phyloP scores from a whole-genome alignment of 2,113 vertebrate species.

The Ptilorrhoa leucosticta region DNA sequence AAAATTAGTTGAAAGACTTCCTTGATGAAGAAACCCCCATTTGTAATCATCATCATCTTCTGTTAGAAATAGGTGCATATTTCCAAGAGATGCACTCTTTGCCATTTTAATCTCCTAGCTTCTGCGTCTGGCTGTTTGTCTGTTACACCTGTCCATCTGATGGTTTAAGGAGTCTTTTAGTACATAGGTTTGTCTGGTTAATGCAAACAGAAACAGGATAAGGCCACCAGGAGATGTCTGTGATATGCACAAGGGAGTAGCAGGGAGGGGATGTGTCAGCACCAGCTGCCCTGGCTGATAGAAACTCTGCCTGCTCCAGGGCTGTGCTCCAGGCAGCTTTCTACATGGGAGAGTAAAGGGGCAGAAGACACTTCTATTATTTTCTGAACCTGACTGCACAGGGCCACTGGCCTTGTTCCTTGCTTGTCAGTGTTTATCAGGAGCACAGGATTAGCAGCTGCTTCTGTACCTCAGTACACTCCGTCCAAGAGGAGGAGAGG shows the following conservation, averaged over 20 bases:
- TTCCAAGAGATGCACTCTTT: not conserved
- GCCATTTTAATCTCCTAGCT: not conserved
- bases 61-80: not conserved
- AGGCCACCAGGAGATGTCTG: not conserved
- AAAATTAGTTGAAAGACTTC: not conserved
- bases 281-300: not conserved
- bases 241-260: not conserved
- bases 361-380: not conserved
- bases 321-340: not conserved
- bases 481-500: not conserved
- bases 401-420: not conserved
- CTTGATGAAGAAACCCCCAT: not conserved
- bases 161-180: not conserved
- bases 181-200: not conserved
- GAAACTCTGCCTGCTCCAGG: not conserved
- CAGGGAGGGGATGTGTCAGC: not conserved
- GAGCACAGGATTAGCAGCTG: not conserved
- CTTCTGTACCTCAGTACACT: not conserved
- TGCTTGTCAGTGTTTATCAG: not conserved
- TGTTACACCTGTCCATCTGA: not conserved
- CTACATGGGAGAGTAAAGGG: not conserved
- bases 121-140: not conserved
- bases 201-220: not conserved
- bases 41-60: not conserved
- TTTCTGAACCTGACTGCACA: not conserved